Evolutionary conservation across 2,113 vertebrate species (phyloP).

Genomic region (Gobio gobio): DNA sequence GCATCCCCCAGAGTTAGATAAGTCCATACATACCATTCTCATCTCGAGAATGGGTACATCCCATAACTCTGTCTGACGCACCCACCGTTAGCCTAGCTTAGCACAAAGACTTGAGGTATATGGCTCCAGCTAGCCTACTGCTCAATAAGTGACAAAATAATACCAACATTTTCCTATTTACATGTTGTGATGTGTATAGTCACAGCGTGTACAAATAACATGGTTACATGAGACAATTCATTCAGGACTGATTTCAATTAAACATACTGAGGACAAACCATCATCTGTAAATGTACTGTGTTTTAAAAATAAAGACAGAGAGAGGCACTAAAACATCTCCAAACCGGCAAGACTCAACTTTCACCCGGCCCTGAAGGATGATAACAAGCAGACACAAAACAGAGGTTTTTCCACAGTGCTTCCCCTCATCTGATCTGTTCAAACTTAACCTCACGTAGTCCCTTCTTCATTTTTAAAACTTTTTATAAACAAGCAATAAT

Average conservation of each 20-base stretch:
- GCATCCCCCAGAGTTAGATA: too few species aligned
- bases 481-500: conserved; percentile 24
- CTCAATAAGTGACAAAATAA: too few species aligned
- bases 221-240: too few species aligned
- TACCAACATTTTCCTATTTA: too few species aligned
- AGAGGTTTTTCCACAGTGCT: conserved; percentile 42
- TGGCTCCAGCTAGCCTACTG: too few species aligned
- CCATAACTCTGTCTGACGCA: too few species aligned
- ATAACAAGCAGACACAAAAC: conserved; percentile 42
- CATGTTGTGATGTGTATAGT: too few species aligned
- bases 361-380: conserved; percentile 23
- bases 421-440: neutral
- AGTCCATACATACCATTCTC: too few species aligned
- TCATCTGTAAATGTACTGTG: conserved; percentile 13
- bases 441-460: conserved; percentile 18
- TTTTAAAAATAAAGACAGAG: conserved; percentile 37
- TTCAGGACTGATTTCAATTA: conserved; percentile 20
- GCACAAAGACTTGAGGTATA: too few species aligned
- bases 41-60: too few species aligned
- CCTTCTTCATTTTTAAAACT: neutral
- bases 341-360: conserved; percentile 14
- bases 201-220: too few species aligned
- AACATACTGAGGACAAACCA: neutral
- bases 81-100: too few species aligned
- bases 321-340: conserved; percentile 34